A percentile compares a stretch with the other conserved stretches of the same genome.
Conservation (phyloP, 2,113 vertebrate species). For the Oncorhynchus tshawytscha region DNA sequence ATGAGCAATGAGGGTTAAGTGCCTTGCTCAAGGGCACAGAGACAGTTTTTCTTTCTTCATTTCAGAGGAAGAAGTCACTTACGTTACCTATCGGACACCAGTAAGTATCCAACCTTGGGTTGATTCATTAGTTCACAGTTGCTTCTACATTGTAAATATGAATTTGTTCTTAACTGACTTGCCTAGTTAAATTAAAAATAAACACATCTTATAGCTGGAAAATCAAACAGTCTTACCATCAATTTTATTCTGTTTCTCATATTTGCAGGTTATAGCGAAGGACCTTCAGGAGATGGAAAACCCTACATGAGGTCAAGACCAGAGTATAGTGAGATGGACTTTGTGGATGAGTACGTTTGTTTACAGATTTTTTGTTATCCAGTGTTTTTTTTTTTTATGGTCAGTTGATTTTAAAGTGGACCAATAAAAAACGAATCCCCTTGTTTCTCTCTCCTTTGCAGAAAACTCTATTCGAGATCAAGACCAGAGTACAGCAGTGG, state of each 20-base stretch:
- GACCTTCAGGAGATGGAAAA: constrained; percentile 25
- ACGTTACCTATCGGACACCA: constrained; percentile 54
- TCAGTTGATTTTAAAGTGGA: no score
- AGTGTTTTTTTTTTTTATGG: no score
- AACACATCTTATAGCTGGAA: no score
- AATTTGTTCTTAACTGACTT: no score
- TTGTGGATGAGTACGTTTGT: constrained; percentile 44
- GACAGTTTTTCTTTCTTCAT: neutral
- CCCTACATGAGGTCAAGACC: constrained; percentile 47
- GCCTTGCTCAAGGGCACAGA: no score
- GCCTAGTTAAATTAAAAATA: no score
- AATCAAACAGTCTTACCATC: no score
- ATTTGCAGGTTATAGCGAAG: constrained; percentile 41
- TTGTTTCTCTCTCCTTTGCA: constrained; percentile 8
- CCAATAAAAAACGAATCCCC: no score
- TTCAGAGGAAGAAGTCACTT: constrained; percentile 69
- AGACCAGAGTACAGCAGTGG: constrained; percentile 43
- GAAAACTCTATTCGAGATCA: constrained; percentile 37
- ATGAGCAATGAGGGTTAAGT: no score
- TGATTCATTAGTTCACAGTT: neutral
- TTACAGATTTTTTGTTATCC: neutral
- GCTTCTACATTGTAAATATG: neutral
- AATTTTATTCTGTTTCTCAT: neutral
- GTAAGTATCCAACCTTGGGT: constrained; percentile 46
- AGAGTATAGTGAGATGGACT: constrained; percentile 39